phyloP scores from a whole-genome alignment of 2,797 vertebrate genomes.

The Xerus rutilus region DNA sequence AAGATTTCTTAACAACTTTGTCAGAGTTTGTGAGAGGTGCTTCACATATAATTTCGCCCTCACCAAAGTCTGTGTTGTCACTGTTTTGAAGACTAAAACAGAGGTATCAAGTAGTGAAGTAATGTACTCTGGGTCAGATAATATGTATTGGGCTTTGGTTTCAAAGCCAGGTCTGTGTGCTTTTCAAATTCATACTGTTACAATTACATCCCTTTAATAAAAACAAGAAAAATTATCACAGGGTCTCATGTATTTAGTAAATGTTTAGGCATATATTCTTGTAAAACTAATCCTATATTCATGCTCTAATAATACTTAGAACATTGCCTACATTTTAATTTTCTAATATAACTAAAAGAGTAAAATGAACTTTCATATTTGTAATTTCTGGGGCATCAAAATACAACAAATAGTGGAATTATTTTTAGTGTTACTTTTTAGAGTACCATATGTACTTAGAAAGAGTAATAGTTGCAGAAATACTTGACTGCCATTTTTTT shows the following conservation, averaged over 20 bases:
- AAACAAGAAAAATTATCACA: background rate
- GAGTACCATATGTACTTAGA: background rate
- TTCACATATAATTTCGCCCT: background rate
- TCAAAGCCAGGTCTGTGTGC: background rate
- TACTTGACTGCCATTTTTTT: background rate
- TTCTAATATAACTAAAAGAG: slow-evolving; percentile 28
- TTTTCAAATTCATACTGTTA: background rate
- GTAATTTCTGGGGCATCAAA: background rate
- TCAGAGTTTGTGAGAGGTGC: background rate
- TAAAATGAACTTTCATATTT: background rate
- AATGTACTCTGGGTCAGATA: background rate
- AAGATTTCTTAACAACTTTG: background rate
- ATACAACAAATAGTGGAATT: background rate
- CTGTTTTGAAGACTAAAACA: background rate
- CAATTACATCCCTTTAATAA: background rate
- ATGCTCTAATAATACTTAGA: background rate
- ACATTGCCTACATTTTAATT: background rate
- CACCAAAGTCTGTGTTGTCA: background rate
- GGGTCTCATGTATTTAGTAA: background rate
- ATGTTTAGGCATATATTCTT: background rate
- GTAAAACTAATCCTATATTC: slow-evolving; percentile 15
- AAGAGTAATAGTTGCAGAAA: background rate
- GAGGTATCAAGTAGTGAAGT: background rate
- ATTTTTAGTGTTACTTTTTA: background rate
- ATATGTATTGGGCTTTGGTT: background rate